phyloP scores from a whole-genome alignment of 2,113 vertebrate species.

The Ondatra zibethicus region DNA sequence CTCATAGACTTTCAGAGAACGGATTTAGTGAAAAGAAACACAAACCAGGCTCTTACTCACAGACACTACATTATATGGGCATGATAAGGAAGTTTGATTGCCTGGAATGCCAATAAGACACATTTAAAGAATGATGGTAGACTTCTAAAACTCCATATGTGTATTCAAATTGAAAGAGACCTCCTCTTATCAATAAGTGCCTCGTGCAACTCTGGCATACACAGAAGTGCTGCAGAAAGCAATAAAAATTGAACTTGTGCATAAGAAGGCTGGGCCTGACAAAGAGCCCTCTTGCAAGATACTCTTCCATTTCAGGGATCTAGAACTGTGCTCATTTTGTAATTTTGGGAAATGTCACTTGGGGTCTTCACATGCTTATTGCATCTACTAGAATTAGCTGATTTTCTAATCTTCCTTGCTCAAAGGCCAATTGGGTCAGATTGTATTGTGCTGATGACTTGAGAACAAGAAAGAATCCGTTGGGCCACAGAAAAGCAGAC shows the following conservation, averaged over 20 bases:
- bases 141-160: background rate
- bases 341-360: slow-evolving; percentile 22
- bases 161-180: background rate
- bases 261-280: background rate
- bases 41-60: background rate
- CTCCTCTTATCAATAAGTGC: background rate
- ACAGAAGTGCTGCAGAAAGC: slow-evolving; percentile 1
- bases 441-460: slow-evolving; percentile 19
- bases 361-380: background rate
- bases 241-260: background rate
- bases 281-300: background rate
- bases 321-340: slow-evolving; percentile 48
- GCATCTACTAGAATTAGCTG: slow-evolving; percentile 21
- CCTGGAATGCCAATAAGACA: background rate
- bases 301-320: background rate
- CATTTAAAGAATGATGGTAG: background rate
- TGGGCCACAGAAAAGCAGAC: slow-evolving; percentile 54
- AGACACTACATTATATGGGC: background rate
- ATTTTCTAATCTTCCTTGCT: slow-evolving; percentile 43
- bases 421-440: slow-evolving; percentile 56
- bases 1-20: background rate
- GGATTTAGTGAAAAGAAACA: background rate
- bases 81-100: background rate
- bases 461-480: slow-evolving; percentile 47
- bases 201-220: background rate